Percentiles rank a stretch among this genome's conserved stretches.
Conservation (phyloP, 1,140 invertebrate genomes). For the Drosophila takahashii region DNA sequence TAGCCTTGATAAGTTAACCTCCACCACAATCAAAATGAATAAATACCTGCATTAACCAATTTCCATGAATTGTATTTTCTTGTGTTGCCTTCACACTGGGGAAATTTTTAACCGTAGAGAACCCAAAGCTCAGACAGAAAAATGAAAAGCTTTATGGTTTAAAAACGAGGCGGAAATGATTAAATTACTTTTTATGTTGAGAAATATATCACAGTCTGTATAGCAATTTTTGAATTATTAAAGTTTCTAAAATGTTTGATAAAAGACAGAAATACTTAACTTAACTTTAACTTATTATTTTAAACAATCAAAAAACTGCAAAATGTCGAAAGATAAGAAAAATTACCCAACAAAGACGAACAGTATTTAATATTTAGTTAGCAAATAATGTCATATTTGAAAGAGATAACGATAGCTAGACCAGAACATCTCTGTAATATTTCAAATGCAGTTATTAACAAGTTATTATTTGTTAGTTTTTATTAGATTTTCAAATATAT, state of each 20-base stretch:
- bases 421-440: too few species aligned
- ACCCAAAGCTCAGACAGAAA: conserved; percentile 3
- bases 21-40: conserved; percentile 2
- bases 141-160: conserved; percentile 12
- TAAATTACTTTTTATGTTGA: neutral
- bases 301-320: neutral
- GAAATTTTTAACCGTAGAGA: conserved; percentile 1
- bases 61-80: conserved; percentile 9
- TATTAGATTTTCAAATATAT: neutral
- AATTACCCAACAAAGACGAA: neutral
- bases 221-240: too few species aligned
- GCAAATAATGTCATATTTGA: neutral
- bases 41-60: conserved; percentile 1
- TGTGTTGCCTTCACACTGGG: neutral
- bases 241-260: too few species aligned
- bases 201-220: too few species aligned
- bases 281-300: too few species aligned
- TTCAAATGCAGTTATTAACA: too few species aligned
- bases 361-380: neutral
- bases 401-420: neutral
- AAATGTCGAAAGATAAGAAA: neutral
- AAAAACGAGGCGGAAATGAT: neutral
- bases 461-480: too few species aligned
- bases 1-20: neutral
- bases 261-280: too few species aligned